These are phyloP conservation scores for Hydractinia echinata DNA, from an alignment of 30 jellyfish, hydroid and myxozoan species.

Conservation along the genomic window DNA sequence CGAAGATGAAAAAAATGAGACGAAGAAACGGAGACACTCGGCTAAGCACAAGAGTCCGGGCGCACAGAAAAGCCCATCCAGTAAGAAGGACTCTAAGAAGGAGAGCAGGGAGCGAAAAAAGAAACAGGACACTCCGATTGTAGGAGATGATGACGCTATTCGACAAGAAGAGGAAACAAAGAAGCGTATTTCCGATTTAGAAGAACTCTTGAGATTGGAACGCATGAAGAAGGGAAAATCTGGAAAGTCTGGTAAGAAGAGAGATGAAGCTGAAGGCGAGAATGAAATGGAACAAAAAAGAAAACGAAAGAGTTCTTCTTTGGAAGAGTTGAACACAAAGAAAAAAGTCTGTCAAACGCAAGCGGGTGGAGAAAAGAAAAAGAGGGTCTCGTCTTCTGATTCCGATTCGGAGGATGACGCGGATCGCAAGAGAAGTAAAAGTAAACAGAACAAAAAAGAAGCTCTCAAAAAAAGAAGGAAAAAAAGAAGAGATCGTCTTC, in stretches of 20 bases:
- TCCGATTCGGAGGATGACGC: constrained; percentile 7
- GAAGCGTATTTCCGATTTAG: constrained; percentile 27
- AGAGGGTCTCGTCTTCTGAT: not conserved
- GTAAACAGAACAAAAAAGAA: not conserved
- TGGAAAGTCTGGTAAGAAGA: constrained; percentile 19
- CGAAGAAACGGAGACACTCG: not conserved
- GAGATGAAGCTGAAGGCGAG: not conserved
- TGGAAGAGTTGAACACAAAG: not conserved
- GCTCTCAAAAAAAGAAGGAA: not conserved
- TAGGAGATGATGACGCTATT: constrained; percentile 10
- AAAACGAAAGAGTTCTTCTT: not conserved
- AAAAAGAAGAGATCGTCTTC: constrained; percentile 1
- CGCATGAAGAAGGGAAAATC: constrained; percentile 27
- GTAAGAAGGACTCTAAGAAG: not conserved
- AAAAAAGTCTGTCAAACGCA: not conserved
- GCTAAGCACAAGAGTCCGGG: constrained; percentile 12
- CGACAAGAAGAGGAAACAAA: constrained; percentile 25
- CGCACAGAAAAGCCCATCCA: not conserved
- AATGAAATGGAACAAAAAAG: not conserved
- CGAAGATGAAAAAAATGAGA: not conserved
- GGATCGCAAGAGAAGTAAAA: not conserved
- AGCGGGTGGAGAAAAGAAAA: not conserved
- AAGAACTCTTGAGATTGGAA: constrained; percentile 28
- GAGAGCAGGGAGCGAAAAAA: not conserved
- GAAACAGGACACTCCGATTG: not conserved